Evolutionary conservation across 2,113 vertebrate species (phyloP), one percentile per base, ranked within the genome.

Genomic region (Martes martes): DNA sequence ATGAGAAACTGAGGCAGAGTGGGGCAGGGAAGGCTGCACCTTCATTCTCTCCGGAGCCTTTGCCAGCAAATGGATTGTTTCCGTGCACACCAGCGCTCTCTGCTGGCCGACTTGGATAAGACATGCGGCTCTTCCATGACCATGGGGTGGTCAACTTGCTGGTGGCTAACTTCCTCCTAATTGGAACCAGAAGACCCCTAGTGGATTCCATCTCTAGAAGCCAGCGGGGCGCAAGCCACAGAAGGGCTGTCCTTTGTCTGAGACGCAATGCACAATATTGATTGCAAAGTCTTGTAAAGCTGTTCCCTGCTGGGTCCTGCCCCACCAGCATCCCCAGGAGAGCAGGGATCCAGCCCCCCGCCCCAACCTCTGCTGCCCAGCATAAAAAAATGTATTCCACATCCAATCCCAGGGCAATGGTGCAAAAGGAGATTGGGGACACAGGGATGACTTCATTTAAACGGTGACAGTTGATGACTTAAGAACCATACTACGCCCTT

Each of bases 1-100:
- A 74, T 26, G 14, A 82, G 59, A 97, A 95, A 91, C 57, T 11
- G 79, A 95, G 73, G 69, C 7, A 67, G 8, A 39, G 57, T 52
- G 28, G 1, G 2, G 7, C 71, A 9, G 13, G 19, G 63, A 65
- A 13, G 50, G 42, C 31, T 33, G 71, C 11, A 11, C 19, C 4
- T 16, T 39, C 11, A 21, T 65, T 45, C 39, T 82, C 50, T 76
- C 7, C 2, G 4, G 36, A 55, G 24, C 26, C 31, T 11, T 16
- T 19, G 15, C 26, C 28, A 0, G 42, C 5, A 57, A 42, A 42
- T 2, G 11, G 63, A 39, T 7, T 24, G 24, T 45, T 33, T 36
- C 36, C 4, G 0, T 1, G 15, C 14, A 3, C 16, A 63, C 42
- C 7, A 36, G 59, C 18, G 11, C 88, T 33, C 91, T 92, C 98